Percentiles rank a stretch among this genome's conserved stretches.
phyloP scores from a whole-genome alignment of 2,888 invertebrate species.

The Drosophila subquinaria region DNA sequence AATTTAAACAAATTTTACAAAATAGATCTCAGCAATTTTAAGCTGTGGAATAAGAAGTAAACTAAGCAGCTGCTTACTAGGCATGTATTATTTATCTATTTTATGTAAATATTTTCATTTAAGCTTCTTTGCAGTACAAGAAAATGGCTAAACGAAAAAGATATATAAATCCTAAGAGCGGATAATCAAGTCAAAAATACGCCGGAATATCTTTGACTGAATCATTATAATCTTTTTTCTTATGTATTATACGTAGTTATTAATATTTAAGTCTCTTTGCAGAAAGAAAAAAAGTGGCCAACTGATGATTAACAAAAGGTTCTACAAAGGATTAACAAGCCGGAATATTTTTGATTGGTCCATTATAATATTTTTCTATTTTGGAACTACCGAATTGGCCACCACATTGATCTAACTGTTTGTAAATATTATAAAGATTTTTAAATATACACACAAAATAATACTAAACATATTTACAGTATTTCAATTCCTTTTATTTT shows the following conservation, averaged over 20 bases:
- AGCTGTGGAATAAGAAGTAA: not conserved
- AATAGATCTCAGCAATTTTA: not conserved
- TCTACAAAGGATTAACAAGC: not conserved
- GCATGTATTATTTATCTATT: not conserved
- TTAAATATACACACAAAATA: not conserved
- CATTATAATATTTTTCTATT: not conserved
- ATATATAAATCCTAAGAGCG: not conserved
- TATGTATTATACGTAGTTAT: not conserved
- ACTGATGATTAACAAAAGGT: not conserved
- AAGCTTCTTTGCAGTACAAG: slow-evolving; percentile 19
- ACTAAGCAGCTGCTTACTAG: not conserved
- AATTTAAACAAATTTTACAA: not conserved
- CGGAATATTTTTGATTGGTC: not conserved
- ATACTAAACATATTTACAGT: not conserved
- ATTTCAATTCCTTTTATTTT: not conserved
- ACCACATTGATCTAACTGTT: not conserved
- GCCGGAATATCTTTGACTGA: not conserved
- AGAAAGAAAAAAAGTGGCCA: not conserved
- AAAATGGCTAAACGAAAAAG: not conserved
- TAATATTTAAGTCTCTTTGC: not conserved
- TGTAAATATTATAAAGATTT: not conserved
- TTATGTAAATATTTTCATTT: not conserved
- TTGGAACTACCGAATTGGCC: no score
- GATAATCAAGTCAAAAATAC: not conserved
- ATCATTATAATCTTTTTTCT: not conserved